Evolutionary conservation across 2,113 vertebrate species (phyloP).

Genomic region (Delphinus delphis): DNA sequence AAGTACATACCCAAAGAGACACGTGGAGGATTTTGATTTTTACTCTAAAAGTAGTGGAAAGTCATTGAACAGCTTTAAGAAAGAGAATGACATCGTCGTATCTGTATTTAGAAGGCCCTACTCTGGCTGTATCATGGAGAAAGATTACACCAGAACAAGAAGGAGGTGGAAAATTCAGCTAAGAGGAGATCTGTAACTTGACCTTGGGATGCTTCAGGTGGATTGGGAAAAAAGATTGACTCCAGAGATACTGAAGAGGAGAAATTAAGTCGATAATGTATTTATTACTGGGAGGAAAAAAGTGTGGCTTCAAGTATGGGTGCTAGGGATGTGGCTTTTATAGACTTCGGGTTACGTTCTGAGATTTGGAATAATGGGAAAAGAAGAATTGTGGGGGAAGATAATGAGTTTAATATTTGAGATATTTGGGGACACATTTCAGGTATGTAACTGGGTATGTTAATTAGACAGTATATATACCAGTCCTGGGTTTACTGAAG

Average conservation of each 20-base stretch:
- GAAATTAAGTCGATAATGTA: neutral
- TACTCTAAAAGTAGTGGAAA: neutral
- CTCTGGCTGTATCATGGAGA: neutral
- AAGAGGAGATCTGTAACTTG: neutral
- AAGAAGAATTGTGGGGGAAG: neutral
- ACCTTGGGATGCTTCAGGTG: neutral
- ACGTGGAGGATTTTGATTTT: neutral
- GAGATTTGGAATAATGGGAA: neutral
- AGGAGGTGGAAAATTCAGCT: neutral
- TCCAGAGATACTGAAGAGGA: neutral
- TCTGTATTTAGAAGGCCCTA: neutral
- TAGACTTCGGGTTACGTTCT: neutral
- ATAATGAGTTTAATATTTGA: neutral
- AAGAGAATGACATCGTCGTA: neutral
- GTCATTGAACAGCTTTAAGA: neutral
- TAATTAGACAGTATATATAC: neutral
- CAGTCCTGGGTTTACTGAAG: neutral
- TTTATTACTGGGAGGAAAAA: neutral
- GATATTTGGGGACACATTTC: neutral
- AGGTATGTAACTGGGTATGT: neutral
- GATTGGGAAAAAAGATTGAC: neutral
- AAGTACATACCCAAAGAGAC: neutral
- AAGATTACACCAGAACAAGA: neutral
- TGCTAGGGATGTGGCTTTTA: neutral
- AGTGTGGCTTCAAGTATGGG: neutral